These are phyloP conservation scores for Electrophaes corylata DNA, from an alignment of 2,888 invertebrate genomes.

Conservation along the genomic window DNA sequence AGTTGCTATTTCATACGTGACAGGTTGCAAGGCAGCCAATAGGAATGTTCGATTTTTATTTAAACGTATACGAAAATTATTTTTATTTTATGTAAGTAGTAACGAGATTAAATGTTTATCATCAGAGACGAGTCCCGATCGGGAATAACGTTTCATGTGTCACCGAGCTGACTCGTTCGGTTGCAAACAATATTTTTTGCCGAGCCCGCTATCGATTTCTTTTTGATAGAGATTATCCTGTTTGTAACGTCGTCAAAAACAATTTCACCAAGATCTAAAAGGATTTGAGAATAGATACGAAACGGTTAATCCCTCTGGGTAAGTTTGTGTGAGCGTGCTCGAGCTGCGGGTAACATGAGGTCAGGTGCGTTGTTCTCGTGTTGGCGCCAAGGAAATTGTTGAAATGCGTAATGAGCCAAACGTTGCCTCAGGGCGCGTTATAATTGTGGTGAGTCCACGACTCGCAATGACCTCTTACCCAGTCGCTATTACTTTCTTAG, in stretches of 20 bases:
- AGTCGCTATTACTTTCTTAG: slow-evolving; percentile 30
- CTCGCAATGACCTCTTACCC: slow-evolving; percentile 29
- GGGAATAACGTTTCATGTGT: neutral
- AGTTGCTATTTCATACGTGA: too few species aligned
- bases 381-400: slow-evolving; percentile 34
- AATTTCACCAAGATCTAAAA: slow-evolving; percentile 1
- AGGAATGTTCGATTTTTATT: too few species aligned
- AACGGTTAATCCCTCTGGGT: neutral
- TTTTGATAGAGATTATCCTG: slow-evolving; percentile 15
- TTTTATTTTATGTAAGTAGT: slow-evolving; percentile 43
- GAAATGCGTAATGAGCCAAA: slow-evolving; percentile 53
- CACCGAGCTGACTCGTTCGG: too few species aligned
- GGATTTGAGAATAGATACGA: neutral
- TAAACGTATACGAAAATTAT: slow-evolving; percentile 35
- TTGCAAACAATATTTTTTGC: too few species aligned
- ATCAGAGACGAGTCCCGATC: neutral
- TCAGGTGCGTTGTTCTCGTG: slow-evolving; percentile 29
- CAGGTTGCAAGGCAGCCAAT: too few species aligned
- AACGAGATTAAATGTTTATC: slow-evolving; percentile 15
- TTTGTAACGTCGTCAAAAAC: slow-evolving; percentile 7
- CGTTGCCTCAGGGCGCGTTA: slow-evolving; percentile 61
- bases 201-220: too few species aligned
- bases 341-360: slow-evolving; percentile 18
- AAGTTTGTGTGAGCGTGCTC: slow-evolving; percentile 14
- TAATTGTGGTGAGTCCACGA: slow-evolving; percentile 58